Conservation (phyloP, 2,797 vertebrate species). For the Cynopterus sphinx region DNA sequence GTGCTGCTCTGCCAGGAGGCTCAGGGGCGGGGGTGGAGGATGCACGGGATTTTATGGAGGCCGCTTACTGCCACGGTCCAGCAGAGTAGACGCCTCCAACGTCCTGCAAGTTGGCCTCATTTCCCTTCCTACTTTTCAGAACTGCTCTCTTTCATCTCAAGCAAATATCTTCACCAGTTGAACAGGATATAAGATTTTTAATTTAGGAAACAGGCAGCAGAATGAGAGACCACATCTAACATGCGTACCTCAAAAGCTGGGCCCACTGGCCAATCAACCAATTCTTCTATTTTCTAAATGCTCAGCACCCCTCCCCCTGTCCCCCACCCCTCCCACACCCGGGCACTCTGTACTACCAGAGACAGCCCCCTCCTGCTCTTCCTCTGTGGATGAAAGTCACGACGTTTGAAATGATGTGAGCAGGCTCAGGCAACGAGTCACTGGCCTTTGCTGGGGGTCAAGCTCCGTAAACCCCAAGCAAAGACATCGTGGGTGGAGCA, state of each 20-base stretch:
- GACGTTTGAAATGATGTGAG: background rate
- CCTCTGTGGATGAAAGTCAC: background rate
- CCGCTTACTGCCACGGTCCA: background rate
- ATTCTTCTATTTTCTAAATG: background rate
- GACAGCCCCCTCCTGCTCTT: background rate
- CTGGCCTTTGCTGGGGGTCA: background rate
- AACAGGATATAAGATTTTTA: background rate
- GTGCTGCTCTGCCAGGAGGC: background rate
- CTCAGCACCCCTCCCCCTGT: background rate
- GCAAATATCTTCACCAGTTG: background rate
- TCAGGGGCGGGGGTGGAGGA: background rate
- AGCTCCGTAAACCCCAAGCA: background rate
- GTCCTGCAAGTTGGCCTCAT: background rate
- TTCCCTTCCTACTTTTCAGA: background rate
- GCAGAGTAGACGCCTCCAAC: background rate
- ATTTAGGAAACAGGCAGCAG: background rate
- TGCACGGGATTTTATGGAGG: background rate
- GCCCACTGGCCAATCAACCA: background rate
- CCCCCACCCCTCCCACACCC: background rate
- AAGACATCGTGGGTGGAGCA: background rate
- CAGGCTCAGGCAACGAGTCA: background rate
- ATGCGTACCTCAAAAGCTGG: background rate
- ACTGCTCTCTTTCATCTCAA: background rate
- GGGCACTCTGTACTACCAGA: background rate
- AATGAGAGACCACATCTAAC: background rate